These are phyloP conservation scores for Buphagus erythrorhynchus DNA, from an alignment of 2,797 vertebrate species.

Conservation along the genomic window DNA sequence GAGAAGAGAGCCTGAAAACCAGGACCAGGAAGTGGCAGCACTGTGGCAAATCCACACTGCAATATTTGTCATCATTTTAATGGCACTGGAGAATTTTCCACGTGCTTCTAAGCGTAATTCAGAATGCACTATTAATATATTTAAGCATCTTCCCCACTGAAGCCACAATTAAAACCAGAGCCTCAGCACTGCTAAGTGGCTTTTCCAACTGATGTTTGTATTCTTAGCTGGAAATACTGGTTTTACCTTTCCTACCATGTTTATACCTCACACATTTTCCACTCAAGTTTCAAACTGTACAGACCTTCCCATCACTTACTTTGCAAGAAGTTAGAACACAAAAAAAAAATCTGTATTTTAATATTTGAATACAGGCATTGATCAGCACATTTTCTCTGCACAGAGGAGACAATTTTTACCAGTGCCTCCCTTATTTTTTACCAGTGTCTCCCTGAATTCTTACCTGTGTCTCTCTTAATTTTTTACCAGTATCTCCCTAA, in stretches of 20 bases:
- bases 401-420: neutral
- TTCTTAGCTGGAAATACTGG: neutral
- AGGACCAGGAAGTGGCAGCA: neutral
- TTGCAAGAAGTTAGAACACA: neutral
- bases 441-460: too few relatives aligned
- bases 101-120: fast-evolving
- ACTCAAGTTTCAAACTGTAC: neutral
- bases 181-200: neutral
- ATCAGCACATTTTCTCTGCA: neutral
- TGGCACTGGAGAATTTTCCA: neutral
- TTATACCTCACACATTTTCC: fast-evolving
- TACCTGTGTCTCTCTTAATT: neutral
- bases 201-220: fast-evolving
- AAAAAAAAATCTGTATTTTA: neutral
- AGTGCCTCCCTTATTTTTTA: neutral
- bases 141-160: neutral
- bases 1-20: neutral
- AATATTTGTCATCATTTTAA: neutral
- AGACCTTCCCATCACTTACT: neutral
- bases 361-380: neutral
- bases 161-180: neutral
- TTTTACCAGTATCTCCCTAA: neutral
- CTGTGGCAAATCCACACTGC: neutral
- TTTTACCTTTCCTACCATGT: fast-evolving
- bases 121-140: neutral